A percentile compares a stretch with the other conserved stretches of the same genome.
phyloP scores from a whole-genome alignment of 2,797 vertebrate species.

The Octomys mimax region DNA sequence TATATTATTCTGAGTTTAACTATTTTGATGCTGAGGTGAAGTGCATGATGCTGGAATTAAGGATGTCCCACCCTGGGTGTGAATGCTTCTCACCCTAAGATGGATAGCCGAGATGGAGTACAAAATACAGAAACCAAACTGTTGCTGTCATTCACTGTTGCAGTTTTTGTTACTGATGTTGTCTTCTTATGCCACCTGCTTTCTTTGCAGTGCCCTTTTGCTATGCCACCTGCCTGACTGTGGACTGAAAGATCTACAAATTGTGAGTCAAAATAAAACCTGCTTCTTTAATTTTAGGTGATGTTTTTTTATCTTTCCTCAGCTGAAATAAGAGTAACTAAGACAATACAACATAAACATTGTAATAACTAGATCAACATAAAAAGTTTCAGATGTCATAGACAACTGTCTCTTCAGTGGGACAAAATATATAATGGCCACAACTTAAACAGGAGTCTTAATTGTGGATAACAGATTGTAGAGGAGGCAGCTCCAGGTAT shows the following conservation, averaged over 20 bases:
- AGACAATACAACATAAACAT: background rate
- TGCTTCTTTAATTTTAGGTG: background rate
- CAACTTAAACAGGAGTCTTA: background rate
- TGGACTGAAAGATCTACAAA: background rate
- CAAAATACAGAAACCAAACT: background rate
- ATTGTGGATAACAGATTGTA: background rate
- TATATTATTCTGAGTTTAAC: background rate
- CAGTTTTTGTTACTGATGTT: background rate
- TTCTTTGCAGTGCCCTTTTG: background rate
- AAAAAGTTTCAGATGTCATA: background rate
- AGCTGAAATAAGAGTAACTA: background rate
- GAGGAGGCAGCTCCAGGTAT: background rate
- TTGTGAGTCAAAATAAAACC: background rate
- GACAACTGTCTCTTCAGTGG: background rate
- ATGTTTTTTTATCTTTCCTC: background rate
- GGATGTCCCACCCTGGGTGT: background rate
- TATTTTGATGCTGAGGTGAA: background rate
- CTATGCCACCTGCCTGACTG: background rate
- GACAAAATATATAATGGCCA: background rate
- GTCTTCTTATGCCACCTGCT: background rate
- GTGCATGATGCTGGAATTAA: background rate
- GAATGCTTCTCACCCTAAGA: background rate
- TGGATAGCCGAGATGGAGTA: background rate
- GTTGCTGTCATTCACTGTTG: background rate
- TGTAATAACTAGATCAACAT: background rate